Evolutionary conservation across 2,113 vertebrate genomes (phyloP), one percentile per base, ranked within the genome.

Genomic region (Dryoscopus gambensis): DNA sequence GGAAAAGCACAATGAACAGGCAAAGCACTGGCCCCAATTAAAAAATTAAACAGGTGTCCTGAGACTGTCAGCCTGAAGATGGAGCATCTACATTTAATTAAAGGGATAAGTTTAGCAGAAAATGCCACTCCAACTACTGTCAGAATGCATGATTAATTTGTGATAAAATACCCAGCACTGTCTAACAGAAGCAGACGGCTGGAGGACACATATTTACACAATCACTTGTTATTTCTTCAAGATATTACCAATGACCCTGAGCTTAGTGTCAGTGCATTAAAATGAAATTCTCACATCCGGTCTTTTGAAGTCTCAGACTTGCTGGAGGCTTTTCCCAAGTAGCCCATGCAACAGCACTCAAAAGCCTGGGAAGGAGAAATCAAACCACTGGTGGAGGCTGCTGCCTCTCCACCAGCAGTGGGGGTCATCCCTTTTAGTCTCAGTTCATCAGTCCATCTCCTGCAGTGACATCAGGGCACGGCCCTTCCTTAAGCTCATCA

Each of bases 61-160:
- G 52, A 97, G 94, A 98, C 90, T 94, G 94, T 96, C 96, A 95
- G 93, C 81, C 84, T 91, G 94, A 95, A 96, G 97, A 93, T 25
- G 70, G 96, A 97, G 95, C 93, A 91, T 96, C 70, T 84, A 89
- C 84, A 75, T 97, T 96, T 97, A 97, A 97, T 97, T 97, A 96
- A 97, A 95, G 83, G 95, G 93, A 92, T 75, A 91, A 90, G 88
- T 94, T 97, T 96, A 96, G 87, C 94, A 94, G 87, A 86, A 96
- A 97, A 80, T 90, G 73, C 84, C 89, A 90, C 74, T 84, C 87
- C n/a, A 81, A 85, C 96, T 96, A 95, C 96, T 98, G 96, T 95
- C 97, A 96, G 94, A 96, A 97, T 95, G 92, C 94, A 94, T 96
- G 97, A 98, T 98, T 98, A 97, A 97, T 97, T 92, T 94, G 94